Evolutionary conservation across 1,140 invertebrate species (phyloP).

Genomic region (Myzus persicae): DNA sequence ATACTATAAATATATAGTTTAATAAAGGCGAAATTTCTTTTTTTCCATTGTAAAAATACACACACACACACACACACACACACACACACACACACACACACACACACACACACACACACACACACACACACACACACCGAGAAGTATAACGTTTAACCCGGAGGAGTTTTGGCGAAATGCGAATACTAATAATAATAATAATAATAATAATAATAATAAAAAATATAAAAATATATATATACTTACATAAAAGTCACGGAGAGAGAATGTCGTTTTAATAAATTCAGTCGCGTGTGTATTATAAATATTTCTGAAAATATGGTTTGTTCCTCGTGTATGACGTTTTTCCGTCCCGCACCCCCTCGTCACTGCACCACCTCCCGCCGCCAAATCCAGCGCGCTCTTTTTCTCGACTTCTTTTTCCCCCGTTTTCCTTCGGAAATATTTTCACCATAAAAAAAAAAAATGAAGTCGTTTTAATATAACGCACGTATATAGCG

Average conservation of each 20-base stretch:
- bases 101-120: not conserved
- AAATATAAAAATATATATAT: not conserved
- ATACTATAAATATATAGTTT: conserved; percentile 8
- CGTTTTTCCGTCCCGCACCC: conserved; percentile 6
- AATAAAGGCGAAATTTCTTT: conserved; percentile 6
- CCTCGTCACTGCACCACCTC: too few relatives aligned
- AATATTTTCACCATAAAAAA: conserved; percentile 48
- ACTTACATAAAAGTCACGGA: conserved; percentile 18
- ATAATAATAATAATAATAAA: conserved; percentile 25
- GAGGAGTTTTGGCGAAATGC: conserved; percentile 5
- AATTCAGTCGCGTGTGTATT: conserved; percentile 57
- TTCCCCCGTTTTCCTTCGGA: conserved; percentile 53
- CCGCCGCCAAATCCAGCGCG: not conserved
- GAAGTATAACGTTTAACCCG: conserved; percentile 39
- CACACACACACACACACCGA: not conserved
- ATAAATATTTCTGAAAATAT: conserved; percentile 58
- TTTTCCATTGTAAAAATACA: conserved; percentile 3
- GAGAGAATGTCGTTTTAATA: conserved; percentile 52
- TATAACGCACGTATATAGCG: conserved; percentile 43
- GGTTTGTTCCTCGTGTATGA: conserved; percentile 57
- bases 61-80: not conserved
- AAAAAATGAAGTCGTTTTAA: conserved; percentile 51
- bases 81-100: not conserved
- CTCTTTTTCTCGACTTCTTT: conserved; percentile 31
- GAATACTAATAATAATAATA: conserved; percentile 2